Base-by-base conservation (phyloP, 2,113 vertebrate genomes). In the Erinaceus europaeus region DNA sequence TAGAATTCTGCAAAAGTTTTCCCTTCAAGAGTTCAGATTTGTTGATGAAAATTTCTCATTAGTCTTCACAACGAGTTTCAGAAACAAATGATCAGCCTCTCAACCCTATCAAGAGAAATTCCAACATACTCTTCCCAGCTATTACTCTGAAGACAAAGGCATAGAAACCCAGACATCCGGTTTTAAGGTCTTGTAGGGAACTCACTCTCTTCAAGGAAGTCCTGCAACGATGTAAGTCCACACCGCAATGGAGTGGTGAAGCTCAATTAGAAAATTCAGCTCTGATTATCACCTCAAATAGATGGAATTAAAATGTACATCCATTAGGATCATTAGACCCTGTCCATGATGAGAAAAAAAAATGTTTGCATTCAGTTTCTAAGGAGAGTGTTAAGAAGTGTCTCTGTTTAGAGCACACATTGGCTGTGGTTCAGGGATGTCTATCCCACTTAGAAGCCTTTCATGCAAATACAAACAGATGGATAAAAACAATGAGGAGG, bases 31-130 rank as follows among this genome's bases (percentile, higher is more conserved):
- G 81, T 84, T 91, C 89, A 93, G 25, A 84, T 84, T 75, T 88
- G 77, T 88, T 81, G 65, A 79, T 81, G 69, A 88, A 90, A 87
- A 77, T 88, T 91, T 89, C 77, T 86, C 75, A 68, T 85, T 90
- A 91, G 75, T 67, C 65, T 87, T 82, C 48, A 77, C 27, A 34
- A 38, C 42, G 55, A 86, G 57, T 82, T 84, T 77, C 9, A 69
- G 36, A 89, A 94, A 90, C 61, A 90, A 81, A 78, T 46, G 48
- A 74, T 85, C 75, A 29, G 44, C 20, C 72, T 62, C 3, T 50
- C 21, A 57, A 62, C 44, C 38, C 29, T 46, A 17, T 57, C 42
- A 84, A 32, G 48, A 38, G 78, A 73, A 38, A 42, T 52, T 68
- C 36, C 64, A 50, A 53, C 14, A 48, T 73, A 29, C 14, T 76